phyloP scores from a whole-genome alignment of 2,113 vertebrate species.

The Cavia porcellus region DNA sequence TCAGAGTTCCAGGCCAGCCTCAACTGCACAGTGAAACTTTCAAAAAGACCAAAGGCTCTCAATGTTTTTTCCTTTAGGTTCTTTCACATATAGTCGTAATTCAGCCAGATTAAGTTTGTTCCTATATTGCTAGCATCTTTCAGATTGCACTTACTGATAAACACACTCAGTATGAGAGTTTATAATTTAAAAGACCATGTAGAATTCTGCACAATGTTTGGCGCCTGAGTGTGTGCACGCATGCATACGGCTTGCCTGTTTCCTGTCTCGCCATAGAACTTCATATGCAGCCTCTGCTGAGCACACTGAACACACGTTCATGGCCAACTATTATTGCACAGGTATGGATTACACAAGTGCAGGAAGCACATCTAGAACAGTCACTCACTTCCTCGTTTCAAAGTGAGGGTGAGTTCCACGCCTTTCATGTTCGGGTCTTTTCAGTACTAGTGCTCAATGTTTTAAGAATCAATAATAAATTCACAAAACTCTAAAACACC shows the following conservation, averaged over 20 bases:
- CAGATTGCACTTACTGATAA: not conserved
- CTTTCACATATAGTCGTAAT: not conserved
- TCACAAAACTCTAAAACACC: not conserved
- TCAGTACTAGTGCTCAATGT: not conserved
- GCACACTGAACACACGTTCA: not conserved
- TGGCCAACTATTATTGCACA: not conserved
- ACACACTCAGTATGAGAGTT: not conserved
- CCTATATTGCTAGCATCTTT: not conserved
- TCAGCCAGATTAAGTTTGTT: not conserved
- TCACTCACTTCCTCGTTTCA: not conserved
- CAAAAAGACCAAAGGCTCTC: not conserved
- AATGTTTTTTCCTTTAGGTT: not conserved
- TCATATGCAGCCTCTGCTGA: not conserved
- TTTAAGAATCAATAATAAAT: not conserved
- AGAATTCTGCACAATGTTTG: not conserved
- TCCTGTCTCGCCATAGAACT: not conserved
- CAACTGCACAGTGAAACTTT: too few species aligned
- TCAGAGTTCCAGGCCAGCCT: too few species aligned
- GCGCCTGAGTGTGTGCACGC: not conserved
- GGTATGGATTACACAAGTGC: not conserved
- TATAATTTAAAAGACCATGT: not conserved
- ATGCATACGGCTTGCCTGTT: not conserved
- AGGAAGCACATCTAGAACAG: not conserved
- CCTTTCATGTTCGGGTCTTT: not conserved
- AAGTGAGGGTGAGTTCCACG: not conserved